Conservation (phyloP, 2,797 vertebrate genomes). For the Micrastur ruficollis region DNA sequence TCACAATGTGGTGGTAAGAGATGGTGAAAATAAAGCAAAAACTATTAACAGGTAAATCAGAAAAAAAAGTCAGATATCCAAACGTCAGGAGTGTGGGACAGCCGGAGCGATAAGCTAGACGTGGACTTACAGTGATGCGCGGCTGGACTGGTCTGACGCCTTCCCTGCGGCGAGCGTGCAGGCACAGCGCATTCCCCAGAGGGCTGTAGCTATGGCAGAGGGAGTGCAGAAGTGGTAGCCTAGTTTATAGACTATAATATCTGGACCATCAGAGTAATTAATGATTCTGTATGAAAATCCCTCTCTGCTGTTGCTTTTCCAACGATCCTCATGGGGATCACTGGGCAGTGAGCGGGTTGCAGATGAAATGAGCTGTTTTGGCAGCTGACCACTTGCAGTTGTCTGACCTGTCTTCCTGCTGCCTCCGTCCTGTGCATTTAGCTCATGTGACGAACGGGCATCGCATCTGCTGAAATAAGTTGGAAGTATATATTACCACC, state of each 20-base stretch:
- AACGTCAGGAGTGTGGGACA: background rate
- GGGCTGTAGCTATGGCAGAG: background rate
- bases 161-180: background rate
- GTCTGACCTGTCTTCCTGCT: background rate
- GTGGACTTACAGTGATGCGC: background rate
- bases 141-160: background rate
- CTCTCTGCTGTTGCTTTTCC: background rate
- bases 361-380: background rate
- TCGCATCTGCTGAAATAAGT: background rate
- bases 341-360: background rate
- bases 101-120: background rate
- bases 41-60: background rate
- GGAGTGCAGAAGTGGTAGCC: background rate
- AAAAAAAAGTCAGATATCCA: background rate
- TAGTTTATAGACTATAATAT: background rate
- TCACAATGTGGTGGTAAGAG: background rate
- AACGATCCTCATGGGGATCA: background rate
- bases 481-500: background rate
- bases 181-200: fast-evolving
- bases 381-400: background rate
- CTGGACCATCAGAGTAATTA: background rate
- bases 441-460: background rate
- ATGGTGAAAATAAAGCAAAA: background rate
- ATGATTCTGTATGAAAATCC: background rate
- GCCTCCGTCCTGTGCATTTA: background rate